Conservation (phyloP, 2,113 vertebrate species). For the Vidua macroura region DNA sequence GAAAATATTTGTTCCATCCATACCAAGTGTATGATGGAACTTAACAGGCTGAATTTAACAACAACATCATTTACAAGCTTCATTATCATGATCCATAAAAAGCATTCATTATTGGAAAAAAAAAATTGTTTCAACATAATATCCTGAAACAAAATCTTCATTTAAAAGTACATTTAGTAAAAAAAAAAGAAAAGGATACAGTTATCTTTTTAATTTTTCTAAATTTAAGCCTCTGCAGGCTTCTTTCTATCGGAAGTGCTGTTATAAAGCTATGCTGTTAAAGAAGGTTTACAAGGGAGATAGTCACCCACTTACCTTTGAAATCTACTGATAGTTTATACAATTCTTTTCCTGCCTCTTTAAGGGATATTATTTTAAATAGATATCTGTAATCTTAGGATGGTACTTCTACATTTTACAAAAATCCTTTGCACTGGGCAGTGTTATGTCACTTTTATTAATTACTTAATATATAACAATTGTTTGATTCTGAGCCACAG, state of each 20-base stretch:
- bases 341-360: background rate
- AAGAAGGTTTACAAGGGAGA: background rate
- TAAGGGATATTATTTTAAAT: background rate
- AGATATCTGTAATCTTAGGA: background rate
- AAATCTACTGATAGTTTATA: background rate
- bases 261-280: background rate
- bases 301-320: background rate
- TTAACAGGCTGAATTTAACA: background rate
- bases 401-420: accelerated
- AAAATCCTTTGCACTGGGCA: background rate
- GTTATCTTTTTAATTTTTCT: background rate
- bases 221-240: accelerated
- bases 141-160: background rate
- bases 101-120: background rate
- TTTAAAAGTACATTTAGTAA: background rate
- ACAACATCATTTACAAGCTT: background rate
- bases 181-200: background rate
- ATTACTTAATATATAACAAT: background rate
- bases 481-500: background rate
- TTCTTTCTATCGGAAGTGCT: accelerated
- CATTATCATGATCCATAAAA: background rate
- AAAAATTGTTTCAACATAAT: background rate
- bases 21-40: background rate
- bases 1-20: background rate
- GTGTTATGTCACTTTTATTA: background rate